Evolutionary conservation across 2,888 invertebrate genomes (phyloP).

Genomic region (Augochlorella aurata): DNA sequence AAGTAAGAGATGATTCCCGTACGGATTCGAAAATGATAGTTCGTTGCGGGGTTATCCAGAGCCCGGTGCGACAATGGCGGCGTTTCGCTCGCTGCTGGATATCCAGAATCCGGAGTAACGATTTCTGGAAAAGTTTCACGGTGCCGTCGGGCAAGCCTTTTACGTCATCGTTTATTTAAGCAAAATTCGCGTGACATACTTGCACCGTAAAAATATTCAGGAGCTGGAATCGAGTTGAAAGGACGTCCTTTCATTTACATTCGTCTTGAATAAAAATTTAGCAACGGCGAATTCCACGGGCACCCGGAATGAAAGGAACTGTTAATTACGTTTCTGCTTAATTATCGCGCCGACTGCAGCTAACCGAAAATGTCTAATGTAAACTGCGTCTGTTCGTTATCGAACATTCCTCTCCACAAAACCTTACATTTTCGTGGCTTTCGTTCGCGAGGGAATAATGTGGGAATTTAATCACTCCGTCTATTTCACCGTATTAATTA

Average conservation of each 20-base stretch:
- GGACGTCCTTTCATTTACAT: neutral
- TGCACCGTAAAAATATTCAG: conserved; percentile 19
- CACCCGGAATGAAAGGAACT: neutral
- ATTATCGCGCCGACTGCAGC: neutral
- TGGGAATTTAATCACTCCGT: no score
- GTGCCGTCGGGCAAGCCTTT: conserved; percentile 2
- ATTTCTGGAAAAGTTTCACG: conserved; percentile 18
- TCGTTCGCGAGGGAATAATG: no score
- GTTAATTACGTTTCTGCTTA: conserved; percentile 3
- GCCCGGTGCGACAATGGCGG: neutral
- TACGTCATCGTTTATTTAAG: conserved; percentile 12
- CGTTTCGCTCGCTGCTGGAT: neutral
- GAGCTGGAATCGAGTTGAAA: neutral
- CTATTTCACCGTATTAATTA: no score
- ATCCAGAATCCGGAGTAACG: neutral
- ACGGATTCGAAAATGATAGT: conserved; percentile 8
- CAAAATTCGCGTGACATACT: conserved; percentile 11
- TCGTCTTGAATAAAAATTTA: conserved; percentile 5
- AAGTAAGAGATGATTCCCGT: neutral
- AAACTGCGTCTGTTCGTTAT: neutral
- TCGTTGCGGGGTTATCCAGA: neutral
- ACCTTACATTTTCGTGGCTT: no score
- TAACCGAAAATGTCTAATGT: neutral
- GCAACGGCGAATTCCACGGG: neutral
- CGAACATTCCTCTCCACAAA: no score